Percentiles rank a stretch among this genome's conserved stretches.
Evolutionary conservation across 2,797 vertebrate species (phyloP).

Genomic region (Chelmon rostratus): DNA sequence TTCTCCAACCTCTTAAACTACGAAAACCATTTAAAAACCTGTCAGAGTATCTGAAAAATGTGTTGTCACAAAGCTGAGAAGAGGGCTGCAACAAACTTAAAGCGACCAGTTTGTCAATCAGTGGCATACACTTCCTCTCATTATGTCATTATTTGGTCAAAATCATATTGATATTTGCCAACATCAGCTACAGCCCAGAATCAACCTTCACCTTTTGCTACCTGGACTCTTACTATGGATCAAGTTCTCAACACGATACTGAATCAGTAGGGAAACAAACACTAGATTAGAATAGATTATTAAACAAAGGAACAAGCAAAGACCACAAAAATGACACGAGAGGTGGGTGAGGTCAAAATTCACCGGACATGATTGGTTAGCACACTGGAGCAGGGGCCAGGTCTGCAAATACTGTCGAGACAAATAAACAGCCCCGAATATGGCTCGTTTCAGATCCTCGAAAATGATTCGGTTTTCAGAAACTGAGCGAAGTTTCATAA

Average conservation of each 20-base stretch:
- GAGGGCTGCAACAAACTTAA: neutral
- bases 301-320: neutral
- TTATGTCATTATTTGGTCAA: neutral
- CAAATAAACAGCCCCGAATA: constrained; percentile 30
- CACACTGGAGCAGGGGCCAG: constrained; percentile 4
- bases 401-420: constrained; percentile 39
- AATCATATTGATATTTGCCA: neutral
- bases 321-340: neutral
- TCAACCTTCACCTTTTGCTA: neutral
- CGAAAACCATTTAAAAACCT: neutral
- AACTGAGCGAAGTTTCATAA: neutral
- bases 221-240: neutral
- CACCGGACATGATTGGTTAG: constrained; percentile 23
- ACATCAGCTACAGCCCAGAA: neutral
- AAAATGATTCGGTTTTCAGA: neutral
- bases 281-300: neutral
- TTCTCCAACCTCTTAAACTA: neutral
- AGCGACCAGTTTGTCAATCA: neutral
- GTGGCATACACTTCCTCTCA: neutral
- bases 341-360: constrained; percentile 38
- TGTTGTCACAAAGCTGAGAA: neutral
- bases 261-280: neutral
- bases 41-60: neutral
- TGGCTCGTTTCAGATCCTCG: neutral
- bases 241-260: neutral